phyloP scores from a whole-genome alignment of 2,888 invertebrate genomes.

The Muschampia plurimacula region DNA sequence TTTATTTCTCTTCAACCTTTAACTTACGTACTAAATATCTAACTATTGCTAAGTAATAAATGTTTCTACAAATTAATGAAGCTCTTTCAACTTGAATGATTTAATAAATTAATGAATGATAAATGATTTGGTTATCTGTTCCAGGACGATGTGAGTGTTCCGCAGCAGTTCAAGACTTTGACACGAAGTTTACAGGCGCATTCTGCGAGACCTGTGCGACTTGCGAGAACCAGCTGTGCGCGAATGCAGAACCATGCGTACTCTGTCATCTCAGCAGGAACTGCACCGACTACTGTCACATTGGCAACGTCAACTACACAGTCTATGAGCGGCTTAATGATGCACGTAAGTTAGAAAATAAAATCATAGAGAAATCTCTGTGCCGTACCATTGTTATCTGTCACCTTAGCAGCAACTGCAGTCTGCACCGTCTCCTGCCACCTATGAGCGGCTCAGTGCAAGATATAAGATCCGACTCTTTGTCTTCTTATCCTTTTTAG shows the following conservation, averaged over 20 bases:
- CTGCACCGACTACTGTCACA: slow-evolving; percentile 66
- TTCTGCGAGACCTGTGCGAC: slow-evolving; percentile 83
- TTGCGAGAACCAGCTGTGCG: slow-evolving; percentile 80
- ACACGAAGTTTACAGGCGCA: slow-evolving; percentile 69
- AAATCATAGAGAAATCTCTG: neutral
- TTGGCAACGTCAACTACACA: slow-evolving; percentile 69
- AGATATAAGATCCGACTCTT: no score
- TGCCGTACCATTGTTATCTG: no score
- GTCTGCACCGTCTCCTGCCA: no score
- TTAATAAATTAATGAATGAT: neutral
- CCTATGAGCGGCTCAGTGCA: no score
- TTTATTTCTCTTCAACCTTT: no score
- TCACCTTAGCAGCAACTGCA: no score
- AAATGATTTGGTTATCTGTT: slow-evolving; percentile 23
- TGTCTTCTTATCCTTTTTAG: no score
- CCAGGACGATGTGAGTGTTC: slow-evolving; percentile 74
- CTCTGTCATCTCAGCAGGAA: slow-evolving; percentile 65
- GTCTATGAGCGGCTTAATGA: slow-evolving; percentile 56
- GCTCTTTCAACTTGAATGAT: no score
- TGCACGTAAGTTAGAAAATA: slow-evolving; percentile 33
- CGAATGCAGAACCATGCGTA: slow-evolving; percentile 78
- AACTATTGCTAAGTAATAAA: no score
- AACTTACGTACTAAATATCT: no score
- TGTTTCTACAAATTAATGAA: no score
- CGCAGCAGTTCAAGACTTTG: slow-evolving; percentile 52